Conservation (phyloP, 2,113 vertebrate species). For the Scomber colias region DNA sequence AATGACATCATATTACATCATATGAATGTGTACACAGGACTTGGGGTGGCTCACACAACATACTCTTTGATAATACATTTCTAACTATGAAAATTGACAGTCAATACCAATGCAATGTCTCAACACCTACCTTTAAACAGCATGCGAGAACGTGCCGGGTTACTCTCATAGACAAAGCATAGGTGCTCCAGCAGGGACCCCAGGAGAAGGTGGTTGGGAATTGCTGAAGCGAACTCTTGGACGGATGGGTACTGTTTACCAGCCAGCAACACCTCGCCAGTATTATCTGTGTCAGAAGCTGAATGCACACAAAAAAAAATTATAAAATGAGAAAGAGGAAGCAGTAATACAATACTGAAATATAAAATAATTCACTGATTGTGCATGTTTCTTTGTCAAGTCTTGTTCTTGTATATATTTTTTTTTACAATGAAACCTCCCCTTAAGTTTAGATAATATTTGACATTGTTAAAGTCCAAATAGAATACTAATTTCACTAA, state of each 20-base stretch:
- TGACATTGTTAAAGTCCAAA: background rate
- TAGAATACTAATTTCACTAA: background rate
- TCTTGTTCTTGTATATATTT: background rate
- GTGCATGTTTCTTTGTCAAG: background rate
- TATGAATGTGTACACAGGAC: too few species aligned
- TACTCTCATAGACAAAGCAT: constrained; percentile 92
- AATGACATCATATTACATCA: background rate
- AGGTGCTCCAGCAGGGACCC: constrained; percentile 95
- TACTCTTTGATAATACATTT: too few species aligned
- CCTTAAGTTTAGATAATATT: background rate
- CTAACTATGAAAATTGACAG: too few species aligned
- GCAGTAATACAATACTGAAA: too few species aligned
- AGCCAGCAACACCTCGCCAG: constrained; percentile 84
- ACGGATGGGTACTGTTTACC: constrained; percentile 80
- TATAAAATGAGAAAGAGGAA: background rate
- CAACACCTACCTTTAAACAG: constrained; percentile 90
- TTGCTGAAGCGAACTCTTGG: constrained; percentile 89
- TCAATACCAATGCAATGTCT: background rate
- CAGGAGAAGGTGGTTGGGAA: constrained; percentile 94
- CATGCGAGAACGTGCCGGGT: constrained; percentile 87
- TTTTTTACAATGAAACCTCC: background rate
- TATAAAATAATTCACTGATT: background rate
- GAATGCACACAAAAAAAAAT: constrained; percentile 10
- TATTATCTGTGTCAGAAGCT: constrained; percentile 91
- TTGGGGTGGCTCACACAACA: too few species aligned